These are phyloP conservation scores for Rhinogobio ventralis DNA, from an alignment of 2,797 vertebrate species.

Conservation along the genomic window DNA sequence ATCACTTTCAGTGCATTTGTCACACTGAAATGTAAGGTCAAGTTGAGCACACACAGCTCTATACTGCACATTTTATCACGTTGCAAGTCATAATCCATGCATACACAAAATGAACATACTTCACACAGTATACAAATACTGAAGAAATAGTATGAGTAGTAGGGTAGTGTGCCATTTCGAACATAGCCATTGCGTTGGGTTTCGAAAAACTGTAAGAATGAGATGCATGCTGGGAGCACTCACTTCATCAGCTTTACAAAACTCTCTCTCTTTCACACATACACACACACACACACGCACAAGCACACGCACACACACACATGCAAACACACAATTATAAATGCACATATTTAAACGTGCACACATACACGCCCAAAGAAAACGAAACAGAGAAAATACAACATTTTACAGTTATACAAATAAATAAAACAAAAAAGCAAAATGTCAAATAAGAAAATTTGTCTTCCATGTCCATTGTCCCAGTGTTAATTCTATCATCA, in stretches of 20 bases:
- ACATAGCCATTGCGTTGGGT: conserved; percentile 64
- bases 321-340: not conserved
- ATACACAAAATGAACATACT: not conserved
- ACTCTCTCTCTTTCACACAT: not conserved
- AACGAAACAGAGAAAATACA: not conserved
- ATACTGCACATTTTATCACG: not conserved
- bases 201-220: conserved; percentile 56
- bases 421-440: not conserved
- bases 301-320: not conserved
- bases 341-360: not conserved
- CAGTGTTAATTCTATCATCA: not conserved
- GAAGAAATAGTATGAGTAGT: not conserved
- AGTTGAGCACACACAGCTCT: not conserved
- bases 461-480: not conserved
- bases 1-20: not conserved
- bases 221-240: conserved; percentile 58
- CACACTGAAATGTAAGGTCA: not conserved
- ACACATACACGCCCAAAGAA: not conserved
- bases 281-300: not conserved
- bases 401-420: not conserved
- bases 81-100: not conserved
- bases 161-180: conserved; percentile 35
- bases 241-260: conserved; percentile 57
- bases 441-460: not conserved
- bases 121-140: no score